Base-by-base conservation (phyloP, 2,888 invertebrate genomes). In the Morinoia aosen region DNA sequence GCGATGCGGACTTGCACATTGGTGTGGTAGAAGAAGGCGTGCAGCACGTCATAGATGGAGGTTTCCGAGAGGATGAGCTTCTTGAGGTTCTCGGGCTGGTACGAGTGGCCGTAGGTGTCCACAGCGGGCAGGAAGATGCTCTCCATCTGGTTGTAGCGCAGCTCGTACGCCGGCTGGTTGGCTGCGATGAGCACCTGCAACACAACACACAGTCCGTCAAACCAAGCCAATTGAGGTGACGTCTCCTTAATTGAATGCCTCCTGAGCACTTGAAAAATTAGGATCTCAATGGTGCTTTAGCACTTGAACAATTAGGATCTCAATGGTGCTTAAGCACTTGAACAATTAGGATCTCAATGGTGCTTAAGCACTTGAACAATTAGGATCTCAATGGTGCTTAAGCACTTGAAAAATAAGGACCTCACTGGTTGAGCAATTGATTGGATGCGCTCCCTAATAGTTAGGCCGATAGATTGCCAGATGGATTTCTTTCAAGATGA, bases 121-220 rank as follows among this genome's bases (percentile, higher is more conserved):
- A 99, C 99, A 0, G 99, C 99, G 0, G 99, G 99, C 16, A 99
- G 98, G 98, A 99, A 99, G 96, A 99, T 99, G n/a, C 99, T 99
- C 97, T 99, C 99, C 99, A 99, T 99, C 97, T 99, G 99, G 97
- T 99, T 99, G 98, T 99, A 99, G 2, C 99, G 98, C n/a, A 99
- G 97, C 97, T 99, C 99, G 97, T 99, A 99, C 0, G 99, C 99
- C 0, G 99, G 99, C 97, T 99, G 99, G 97, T 99, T 99, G 0
- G 99, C 99, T 0, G 99, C 99, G 96, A 99, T 99, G 11, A 99
- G 97, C 0, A 99, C 96, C 96, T 96, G 95, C 48, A 76, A 0
- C 56, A 94, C 76, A 76, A 16, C 14, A 33, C 76, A 16, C 16
- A 16, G 8, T 76, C 76, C 25, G 2, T 10, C 19, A 33, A 76